These are phyloP conservation scores for Maniola hyperantus DNA, from an alignment of 2,888 invertebrate species.

Conservation along the genomic window DNA sequence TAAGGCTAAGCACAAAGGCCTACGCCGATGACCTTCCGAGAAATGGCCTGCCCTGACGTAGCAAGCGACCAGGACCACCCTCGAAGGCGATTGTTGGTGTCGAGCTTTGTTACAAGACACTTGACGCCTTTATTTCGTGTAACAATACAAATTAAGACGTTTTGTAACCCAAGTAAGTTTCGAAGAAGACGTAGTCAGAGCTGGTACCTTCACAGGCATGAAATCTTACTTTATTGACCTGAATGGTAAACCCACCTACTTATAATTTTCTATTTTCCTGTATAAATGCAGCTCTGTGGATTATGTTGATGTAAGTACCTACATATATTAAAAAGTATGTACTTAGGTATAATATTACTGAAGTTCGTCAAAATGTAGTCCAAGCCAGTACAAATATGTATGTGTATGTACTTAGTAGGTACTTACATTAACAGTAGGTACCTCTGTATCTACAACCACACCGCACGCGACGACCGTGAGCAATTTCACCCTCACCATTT, in stretches of 20 bases:
- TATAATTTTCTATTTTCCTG: not conserved
- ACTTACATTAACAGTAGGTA: too few relatives aligned
- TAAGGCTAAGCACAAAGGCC: constrained; percentile 56
- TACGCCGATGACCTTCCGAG: constrained; percentile 71
- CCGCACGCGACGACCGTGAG: too few relatives aligned
- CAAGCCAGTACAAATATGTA: too few relatives aligned
- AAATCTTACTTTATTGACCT: constrained; percentile 26
- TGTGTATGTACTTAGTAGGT: too few relatives aligned
- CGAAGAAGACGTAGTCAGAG: constrained; percentile 34
- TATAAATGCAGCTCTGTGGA: not conserved
- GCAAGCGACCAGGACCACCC: constrained; percentile 74
- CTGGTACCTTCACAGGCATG: constrained; percentile 33
- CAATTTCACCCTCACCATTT: too few relatives aligned
- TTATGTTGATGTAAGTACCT: too few relatives aligned
- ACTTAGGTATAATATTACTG: too few relatives aligned
- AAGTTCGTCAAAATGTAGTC: too few relatives aligned
- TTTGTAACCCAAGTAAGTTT: constrained; percentile 35
- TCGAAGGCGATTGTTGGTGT: constrained; percentile 64
- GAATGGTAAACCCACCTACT: not conserved
- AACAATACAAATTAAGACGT: constrained; percentile 48
- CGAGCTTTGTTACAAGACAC: constrained; percentile 51
- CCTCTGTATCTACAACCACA: too few relatives aligned
- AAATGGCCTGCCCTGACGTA: constrained; percentile 59
- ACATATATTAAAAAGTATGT: too few relatives aligned
- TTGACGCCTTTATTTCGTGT: constrained; percentile 49